Percentiles rank a stretch among this genome's conserved stretches.
Conservation (phyloP, 2,797 vertebrate species). For the Clarias laeviceps region DNA sequence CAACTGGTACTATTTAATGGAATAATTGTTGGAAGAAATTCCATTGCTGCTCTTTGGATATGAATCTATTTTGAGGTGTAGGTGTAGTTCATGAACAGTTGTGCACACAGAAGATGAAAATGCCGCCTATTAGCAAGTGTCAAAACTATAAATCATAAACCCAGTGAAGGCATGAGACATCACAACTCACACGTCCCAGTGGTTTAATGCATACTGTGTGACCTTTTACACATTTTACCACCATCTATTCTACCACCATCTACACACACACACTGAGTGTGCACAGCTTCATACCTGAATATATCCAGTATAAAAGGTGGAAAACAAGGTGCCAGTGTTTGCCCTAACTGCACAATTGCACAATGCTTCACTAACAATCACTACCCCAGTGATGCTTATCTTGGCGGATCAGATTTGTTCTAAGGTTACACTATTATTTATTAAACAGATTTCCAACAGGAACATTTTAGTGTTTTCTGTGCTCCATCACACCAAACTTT, state of each 20-base stretch:
- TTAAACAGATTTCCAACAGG: no score
- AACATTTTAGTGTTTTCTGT: no score
- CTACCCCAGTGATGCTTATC: neutral
- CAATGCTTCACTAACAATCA: neutral
- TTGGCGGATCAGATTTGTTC: neutral
- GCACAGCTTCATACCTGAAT: neutral
- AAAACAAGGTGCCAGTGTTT: neutral
- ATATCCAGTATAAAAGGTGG: neutral
- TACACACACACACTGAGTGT: neutral
- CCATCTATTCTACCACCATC: neutral
- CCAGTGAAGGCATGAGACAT: neutral
- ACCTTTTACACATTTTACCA: neutral
- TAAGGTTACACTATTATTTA: neutral
- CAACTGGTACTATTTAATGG: neutral
- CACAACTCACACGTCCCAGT: neutral
- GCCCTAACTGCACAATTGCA: neutral
- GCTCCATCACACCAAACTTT: no score
- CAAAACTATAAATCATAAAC: conserved; percentile 5
- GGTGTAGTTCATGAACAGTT: neutral
- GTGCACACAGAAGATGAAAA: neutral
- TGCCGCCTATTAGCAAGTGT: neutral
- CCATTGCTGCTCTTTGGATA: neutral
- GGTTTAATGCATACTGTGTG: neutral
- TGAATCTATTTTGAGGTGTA: neutral
- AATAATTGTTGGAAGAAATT: neutral